Evolutionary conservation across 2,888 invertebrate species (phyloP).

Genomic region (Silvanus unidentatus): DNA sequence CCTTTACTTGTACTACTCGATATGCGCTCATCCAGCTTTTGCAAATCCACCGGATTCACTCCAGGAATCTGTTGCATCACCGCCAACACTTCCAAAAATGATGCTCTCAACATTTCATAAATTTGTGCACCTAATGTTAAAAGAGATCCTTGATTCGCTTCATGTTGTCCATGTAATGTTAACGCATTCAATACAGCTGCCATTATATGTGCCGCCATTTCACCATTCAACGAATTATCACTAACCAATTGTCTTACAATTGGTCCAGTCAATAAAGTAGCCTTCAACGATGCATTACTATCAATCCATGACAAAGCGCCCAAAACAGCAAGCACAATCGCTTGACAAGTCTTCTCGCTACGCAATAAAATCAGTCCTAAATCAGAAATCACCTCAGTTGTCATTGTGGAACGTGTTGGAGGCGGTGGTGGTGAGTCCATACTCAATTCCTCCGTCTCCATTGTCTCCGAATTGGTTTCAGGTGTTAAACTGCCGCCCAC

Average conservation of each 20-base stretch:
- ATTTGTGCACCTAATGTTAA: conserved; percentile 77
- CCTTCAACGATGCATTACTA: conserved; percentile 73
- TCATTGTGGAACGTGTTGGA: conserved; percentile 45
- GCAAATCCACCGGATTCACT: conserved; percentile 71
- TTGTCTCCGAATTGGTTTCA: conserved; percentile 49
- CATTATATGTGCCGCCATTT: conserved; percentile 68
- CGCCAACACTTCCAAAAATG: conserved; percentile 64
- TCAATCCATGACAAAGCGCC: conserved; percentile 81
- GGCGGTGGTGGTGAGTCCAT: conserved; percentile 62
- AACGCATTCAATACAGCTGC: conserved; percentile 66
- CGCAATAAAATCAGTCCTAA: conserved; percentile 67
- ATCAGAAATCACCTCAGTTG: conserved; percentile 74
- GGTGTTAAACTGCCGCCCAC: conserved; percentile 62
- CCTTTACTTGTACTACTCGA: conserved; percentile 60
- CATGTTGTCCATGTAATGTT: conserved; percentile 84
- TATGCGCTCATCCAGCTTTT: conserved; percentile 81
- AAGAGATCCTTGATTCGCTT: conserved; percentile 76
- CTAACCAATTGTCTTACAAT: conserved; percentile 61
- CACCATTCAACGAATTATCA: conserved; percentile 58
- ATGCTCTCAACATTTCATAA: conserved; percentile 76
- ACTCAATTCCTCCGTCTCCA: conserved; percentile 62
- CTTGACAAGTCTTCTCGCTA: conserved; percentile 58
- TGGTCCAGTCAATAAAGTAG: conserved; percentile 68
- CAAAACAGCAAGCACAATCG: conserved; percentile 58
- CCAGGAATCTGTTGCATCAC: conserved; percentile 77